A percentile compares a stretch with the other conserved stretches of the same genome.
Conservation (phyloP, 2,113 vertebrate species). For the Atlantisia rogersi region DNA sequence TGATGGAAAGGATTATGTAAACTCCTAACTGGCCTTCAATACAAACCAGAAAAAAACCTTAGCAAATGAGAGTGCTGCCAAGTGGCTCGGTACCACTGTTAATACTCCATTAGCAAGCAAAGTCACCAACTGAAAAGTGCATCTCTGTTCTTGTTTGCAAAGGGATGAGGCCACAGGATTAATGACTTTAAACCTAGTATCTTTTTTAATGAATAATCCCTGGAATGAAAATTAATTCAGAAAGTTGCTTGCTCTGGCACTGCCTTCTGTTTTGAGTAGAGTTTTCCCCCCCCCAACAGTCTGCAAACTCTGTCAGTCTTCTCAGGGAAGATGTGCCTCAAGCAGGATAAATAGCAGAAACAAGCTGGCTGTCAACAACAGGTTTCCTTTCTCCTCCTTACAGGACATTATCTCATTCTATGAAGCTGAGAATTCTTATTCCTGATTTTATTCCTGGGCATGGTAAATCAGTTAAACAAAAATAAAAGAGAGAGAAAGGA, state of each 20-base stretch:
- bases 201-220: neutral
- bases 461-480: neutral
- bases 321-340: neutral
- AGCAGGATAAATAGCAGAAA: neutral
- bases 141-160: neutral
- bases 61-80: neutral
- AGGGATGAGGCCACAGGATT: neutral
- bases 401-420: neutral
- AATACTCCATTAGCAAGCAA: neutral
- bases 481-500: no score
- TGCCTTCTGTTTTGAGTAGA: neutral
- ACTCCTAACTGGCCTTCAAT: neutral
- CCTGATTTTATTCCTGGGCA: neutral
- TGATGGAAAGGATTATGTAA: neutral
- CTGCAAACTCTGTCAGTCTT: neutral
- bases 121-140: neutral
- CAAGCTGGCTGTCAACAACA: neutral
- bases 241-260: neutral
- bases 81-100: neutral
- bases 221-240: neutral
- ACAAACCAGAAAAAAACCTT: neutral
- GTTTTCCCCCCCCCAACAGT: neutral
- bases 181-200: neutral
- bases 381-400: neutral
- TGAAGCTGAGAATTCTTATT: neutral